A percentile compares a stretch with the other conserved stretches of the same genome.
Conservation (phyloP, 2,888 invertebrate species). For the Pristionchus mayeri region DNA sequence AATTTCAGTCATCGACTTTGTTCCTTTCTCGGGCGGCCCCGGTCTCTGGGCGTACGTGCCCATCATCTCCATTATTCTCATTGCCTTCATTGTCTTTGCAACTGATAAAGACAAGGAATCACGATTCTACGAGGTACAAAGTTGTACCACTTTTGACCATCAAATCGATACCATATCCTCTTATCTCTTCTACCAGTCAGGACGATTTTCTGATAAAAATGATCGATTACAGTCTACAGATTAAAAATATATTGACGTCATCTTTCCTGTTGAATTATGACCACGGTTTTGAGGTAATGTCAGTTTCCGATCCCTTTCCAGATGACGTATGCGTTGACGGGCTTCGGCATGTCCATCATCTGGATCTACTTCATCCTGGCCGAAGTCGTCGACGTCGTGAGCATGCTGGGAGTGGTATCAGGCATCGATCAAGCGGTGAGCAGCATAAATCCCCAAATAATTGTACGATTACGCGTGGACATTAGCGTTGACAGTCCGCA, state of each 20-base stretch:
- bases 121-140: neutral
- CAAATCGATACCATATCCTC: too few species aligned
- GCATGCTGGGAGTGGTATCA: conserved; percentile 81
- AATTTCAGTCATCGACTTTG: neutral
- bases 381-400: conserved; percentile 81
- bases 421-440: conserved; percentile 52
- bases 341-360: conserved; percentile 80
- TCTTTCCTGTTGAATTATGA: too few species aligned
- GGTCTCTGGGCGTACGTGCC: conserved; percentile 17
- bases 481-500: too few species aligned
- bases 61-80: neutral
- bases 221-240: too few species aligned
- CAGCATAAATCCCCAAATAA: too few species aligned
- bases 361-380: conserved; percentile 82
- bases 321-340: conserved; percentile 77
- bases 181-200: too few species aligned
- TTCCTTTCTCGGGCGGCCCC: conserved; percentile 14
- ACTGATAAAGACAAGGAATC: neutral
- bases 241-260: too few species aligned
- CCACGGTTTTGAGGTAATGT: too few species aligned
- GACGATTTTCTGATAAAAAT: too few species aligned
- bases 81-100: neutral
- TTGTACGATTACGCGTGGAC: too few species aligned
- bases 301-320: too few species aligned
- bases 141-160: too few species aligned